Base-by-base conservation (phyloP, 2,113 vertebrate genomes). In the Rhabdomys dilectus region DNA sequence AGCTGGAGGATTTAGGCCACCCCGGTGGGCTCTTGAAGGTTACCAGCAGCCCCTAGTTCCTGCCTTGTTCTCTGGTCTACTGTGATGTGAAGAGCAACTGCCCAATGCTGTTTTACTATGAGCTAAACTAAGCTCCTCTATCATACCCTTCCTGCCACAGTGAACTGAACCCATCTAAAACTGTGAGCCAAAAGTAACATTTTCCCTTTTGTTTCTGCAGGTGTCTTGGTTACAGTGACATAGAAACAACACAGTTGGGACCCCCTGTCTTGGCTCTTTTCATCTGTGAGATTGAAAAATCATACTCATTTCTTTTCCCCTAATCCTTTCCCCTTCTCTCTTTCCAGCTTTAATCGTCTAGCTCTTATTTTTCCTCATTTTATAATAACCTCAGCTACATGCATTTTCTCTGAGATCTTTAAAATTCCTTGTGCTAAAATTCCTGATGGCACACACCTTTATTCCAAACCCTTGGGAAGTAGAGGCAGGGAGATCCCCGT, bases 211-310 rank as follows among this genome's bases (percentile, higher is more conserved):
- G 45, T 36, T 51, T 51, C 21, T 51, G 19, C 31, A 87, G 85
- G 42, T 24, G 34, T 51, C 31, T 19, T 70, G 64, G 62, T 68
- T 31, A 87, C 3, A 48, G 85, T 70, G 64, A 53, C 85, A 87
- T 45, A 87, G 39, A 45, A 64, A 24, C 64, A 64, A 68, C 45
- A 13, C 62, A 48, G 22, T 56, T 81, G 21, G 45, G 48, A 9
- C 36, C 26, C 62, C n/a, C 53, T 53, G 56, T 45, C 39, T 94
- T 89, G 60, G n/a, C 86, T 89, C 96, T 53, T 53, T 51, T 93
- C 48, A 70, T 75, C 91, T 95, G 24, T 87, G 81, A 95, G 78
- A 66, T 22, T 84, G 24, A 39, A 86, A 58, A 81, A 86, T 60
- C 75, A 51, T 86, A n/a, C 53, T 73, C 34, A n/a, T 58, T 95